phyloP scores from a whole-genome alignment of 2,113 vertebrate species.

The Dryoscopus gambensis region DNA sequence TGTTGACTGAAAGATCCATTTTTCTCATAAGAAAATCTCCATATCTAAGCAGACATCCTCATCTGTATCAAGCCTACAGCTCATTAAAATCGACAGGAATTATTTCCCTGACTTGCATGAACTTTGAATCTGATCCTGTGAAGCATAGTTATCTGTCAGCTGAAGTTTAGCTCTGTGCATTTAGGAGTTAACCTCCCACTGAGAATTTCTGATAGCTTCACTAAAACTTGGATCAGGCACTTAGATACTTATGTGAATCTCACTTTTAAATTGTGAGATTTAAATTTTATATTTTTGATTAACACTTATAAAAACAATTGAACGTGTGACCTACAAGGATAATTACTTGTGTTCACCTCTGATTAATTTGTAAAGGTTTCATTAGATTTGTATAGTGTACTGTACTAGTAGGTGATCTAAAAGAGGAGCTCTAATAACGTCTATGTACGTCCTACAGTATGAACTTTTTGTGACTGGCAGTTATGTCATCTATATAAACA shows the following conservation, averaged over 20 bases:
- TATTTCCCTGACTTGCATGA: background rate
- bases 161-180: background rate
- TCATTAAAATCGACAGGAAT: background rate
- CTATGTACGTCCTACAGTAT: background rate
- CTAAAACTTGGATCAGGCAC: background rate
- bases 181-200: background rate
- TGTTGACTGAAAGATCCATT: background rate
- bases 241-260: background rate
- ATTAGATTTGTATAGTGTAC: background rate
- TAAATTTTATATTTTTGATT: no score
- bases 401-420: background rate
- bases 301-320: background rate
- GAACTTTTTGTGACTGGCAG: background rate
- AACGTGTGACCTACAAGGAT: background rate
- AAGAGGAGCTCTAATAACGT: background rate
- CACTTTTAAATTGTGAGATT: background rate
- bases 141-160: background rate
- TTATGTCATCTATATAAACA: background rate
- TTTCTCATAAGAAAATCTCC: background rate
- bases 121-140: background rate
- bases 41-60: background rate
- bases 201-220: background rate
- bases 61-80: background rate
- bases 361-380: background rate
- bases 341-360: background rate